Percentiles rank a stretch among this genome's conserved stretches.
These are phyloP conservation scores for Drosophila virilis DNA, from an alignment of 1,140 invertebrate genomes.

Conservation along the genomic window DNA sequence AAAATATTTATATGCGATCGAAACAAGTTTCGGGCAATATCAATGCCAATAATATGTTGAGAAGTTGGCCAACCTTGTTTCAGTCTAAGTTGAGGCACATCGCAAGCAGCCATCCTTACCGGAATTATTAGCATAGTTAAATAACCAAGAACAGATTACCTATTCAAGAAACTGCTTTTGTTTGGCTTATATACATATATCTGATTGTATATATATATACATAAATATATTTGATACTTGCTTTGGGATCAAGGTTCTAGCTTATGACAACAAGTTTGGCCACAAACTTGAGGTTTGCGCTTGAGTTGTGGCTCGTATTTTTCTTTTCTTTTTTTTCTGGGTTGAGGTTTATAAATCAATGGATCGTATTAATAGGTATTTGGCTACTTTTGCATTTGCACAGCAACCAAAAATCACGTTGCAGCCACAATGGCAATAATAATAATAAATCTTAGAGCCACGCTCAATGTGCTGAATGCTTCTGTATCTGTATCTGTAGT, in stretches of 20 bases:
- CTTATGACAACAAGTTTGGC: slow-evolving; percentile 56
- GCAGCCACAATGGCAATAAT: slow-evolving; percentile 17
- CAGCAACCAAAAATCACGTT: background rate
- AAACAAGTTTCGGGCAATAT: slow-evolving; percentile 39
- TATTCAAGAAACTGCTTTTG: slow-evolving; percentile 73
- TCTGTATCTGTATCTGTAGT: background rate
- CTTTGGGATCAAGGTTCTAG: slow-evolving; percentile 61
- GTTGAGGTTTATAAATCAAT: slow-evolving; percentile 1
- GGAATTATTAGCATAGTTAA: slow-evolving; percentile 79
- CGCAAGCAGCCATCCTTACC: slow-evolving; percentile 64
- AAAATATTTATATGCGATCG: background rate
- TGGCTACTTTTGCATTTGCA: background rate
- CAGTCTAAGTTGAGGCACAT: slow-evolving; percentile 41
- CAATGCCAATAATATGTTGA: slow-evolving; percentile 26
- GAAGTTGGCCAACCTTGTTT: slow-evolving; percentile 22
- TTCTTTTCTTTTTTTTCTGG: slow-evolving; percentile 27
- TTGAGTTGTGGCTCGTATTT: slow-evolving; percentile 22
- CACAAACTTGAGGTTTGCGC: slow-evolving; percentile 22
- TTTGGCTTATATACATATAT: slow-evolving; percentile 32
- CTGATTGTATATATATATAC: background rate
- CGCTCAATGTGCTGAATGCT: slow-evolving; percentile 9
- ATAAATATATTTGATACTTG: slow-evolving; percentile 10
- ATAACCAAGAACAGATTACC: slow-evolving; percentile 43
- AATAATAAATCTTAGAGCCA: slow-evolving; percentile 33
- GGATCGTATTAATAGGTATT: slow-evolving; percentile 27